Evolutionary conservation across 2,797 vertebrate genomes (phyloP).

Genomic region (Danio aesculapii): DNA sequence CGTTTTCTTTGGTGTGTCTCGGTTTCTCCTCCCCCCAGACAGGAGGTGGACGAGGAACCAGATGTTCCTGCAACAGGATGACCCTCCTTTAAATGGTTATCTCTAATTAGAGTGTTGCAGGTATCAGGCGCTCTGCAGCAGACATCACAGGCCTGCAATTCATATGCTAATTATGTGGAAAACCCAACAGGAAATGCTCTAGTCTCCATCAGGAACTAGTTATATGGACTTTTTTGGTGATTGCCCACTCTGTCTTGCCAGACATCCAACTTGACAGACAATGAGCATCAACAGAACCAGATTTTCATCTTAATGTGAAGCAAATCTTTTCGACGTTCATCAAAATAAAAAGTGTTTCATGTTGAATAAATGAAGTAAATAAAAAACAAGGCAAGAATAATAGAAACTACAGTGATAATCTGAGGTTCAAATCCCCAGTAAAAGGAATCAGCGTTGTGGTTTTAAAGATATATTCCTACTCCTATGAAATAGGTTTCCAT

Average conservation of each 20-base stretch:
- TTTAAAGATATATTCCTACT: too few relatives aligned
- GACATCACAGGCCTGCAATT: constrained; percentile 54
- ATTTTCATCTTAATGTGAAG: too few relatives aligned
- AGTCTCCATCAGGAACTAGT: constrained; percentile 52
- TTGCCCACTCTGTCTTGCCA: constrained; percentile 45
- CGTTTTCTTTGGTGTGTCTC: constrained; percentile 56
- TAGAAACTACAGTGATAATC: too few relatives aligned
- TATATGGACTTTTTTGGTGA: constrained; percentile 43
- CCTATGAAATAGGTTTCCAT: not conserved
- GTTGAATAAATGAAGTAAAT: too few relatives aligned
- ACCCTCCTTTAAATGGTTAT: constrained; percentile 58
- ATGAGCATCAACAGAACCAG: not conserved
- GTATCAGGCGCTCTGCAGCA: constrained; percentile 53
- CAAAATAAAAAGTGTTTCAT: too few relatives aligned
- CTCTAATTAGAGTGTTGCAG: constrained; percentile 63
- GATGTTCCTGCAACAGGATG: constrained; percentile 63
- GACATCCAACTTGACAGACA: constrained; percentile 35
- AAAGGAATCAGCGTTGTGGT: too few relatives aligned
- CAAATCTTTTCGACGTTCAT: too few relatives aligned
- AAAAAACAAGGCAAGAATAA: too few relatives aligned
- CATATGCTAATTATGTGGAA: constrained; percentile 61
- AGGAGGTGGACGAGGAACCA: constrained; percentile 62
- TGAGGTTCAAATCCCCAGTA: too few relatives aligned
- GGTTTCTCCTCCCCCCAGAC: constrained; percentile 55
- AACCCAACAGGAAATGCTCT: constrained; percentile 53